Percentiles rank a stretch among this genome's conserved stretches.
Evolutionary conservation across 2,113 vertebrate genomes (phyloP).

Genomic region (Falco punctatus): DNA sequence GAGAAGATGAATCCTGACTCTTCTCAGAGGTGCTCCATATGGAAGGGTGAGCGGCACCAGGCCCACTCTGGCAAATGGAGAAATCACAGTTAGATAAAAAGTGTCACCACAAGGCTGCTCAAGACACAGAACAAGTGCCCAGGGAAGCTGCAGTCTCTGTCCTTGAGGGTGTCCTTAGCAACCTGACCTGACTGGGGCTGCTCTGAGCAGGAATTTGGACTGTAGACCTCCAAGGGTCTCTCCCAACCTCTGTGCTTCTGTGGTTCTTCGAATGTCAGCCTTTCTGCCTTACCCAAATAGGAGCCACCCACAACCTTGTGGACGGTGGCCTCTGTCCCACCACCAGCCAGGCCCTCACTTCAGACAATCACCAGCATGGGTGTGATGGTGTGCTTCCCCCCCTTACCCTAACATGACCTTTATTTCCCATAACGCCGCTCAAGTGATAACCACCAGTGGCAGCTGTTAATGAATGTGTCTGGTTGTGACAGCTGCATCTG

Average conservation of each 20-base stretch:
- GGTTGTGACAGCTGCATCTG: no score
- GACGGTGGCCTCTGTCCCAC: background rate
- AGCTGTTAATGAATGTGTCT: no score
- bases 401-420: no score
- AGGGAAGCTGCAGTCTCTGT: background rate
- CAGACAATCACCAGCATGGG: background rate
- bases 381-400: no score
- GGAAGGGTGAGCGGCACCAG: background rate
- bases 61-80: background rate
- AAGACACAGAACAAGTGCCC: background rate
- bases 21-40: no score
- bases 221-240: rapidly evolving
- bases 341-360: no score
- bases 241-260: background rate
- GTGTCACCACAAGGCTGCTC: background rate
- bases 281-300: background rate
- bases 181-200: background rate
- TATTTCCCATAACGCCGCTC: no score
- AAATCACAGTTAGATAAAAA: background rate
- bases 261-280: background rate
- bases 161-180: background rate
- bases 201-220: background rate
- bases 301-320: background rate
- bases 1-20: background rate
- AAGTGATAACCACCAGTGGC: no score